A percentile compares a stretch with the other conserved stretches of the same genome.
These are phyloP conservation scores for Monopterus albus DNA, from an alignment of 2,113 vertebrate genomes.

Conservation along the genomic window DNA sequence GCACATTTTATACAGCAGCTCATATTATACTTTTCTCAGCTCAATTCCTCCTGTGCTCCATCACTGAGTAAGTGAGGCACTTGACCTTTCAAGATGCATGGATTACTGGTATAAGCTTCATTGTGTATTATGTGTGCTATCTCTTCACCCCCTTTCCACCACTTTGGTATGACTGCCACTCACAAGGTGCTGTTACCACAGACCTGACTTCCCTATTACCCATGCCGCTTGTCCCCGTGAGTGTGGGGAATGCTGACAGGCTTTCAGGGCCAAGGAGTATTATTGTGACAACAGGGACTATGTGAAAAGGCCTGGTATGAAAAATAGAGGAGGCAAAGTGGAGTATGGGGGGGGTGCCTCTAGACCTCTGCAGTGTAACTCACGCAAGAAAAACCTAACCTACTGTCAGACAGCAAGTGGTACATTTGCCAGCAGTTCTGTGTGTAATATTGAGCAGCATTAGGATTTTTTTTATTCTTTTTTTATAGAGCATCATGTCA, in stretches of 20 bases:
- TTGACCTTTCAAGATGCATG: constrained; percentile 69
- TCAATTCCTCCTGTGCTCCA: neutral
- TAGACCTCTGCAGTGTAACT: constrained; percentile 1
- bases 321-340: constrained; percentile 4
- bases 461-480: too few relatives aligned
- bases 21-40: constrained; percentile 2
- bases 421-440: neutral
- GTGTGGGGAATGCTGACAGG: constrained; percentile 27
- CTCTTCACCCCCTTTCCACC: neutral
- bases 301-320: constrained; percentile 40
- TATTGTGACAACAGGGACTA: constrained; percentile 44
- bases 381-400: constrained; percentile 17
- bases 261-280: constrained; percentile 25
- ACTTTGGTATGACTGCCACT: constrained; percentile 29
- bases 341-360: neutral
- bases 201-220: constrained; percentile 50
- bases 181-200: constrained; percentile 40
- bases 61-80: constrained; percentile 43
- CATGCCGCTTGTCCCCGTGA: neutral
- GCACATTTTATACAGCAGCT: constrained; percentile 23
- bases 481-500: constrained; percentile 21
- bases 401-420: constrained; percentile 4
- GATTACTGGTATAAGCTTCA: constrained; percentile 47
- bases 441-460: constrained; percentile 1
- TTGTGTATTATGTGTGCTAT: constrained; percentile 53